Conservation (phyloP, 2,113 vertebrate genomes). For the Phylloscopus trochiloides region DNA sequence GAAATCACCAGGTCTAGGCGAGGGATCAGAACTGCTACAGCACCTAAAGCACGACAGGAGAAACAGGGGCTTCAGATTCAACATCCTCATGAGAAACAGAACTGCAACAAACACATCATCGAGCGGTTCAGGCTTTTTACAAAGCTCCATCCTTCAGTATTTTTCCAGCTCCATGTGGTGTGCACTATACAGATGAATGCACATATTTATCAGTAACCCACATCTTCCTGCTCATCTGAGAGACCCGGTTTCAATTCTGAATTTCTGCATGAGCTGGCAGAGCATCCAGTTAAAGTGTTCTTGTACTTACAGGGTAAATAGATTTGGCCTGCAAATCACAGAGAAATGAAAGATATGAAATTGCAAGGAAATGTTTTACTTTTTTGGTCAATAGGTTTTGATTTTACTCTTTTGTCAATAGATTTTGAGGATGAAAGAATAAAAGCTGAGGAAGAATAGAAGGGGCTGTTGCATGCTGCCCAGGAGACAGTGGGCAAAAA, state of each 20-base stretch:
- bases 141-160: neutral
- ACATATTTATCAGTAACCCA: neutral
- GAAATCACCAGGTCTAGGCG: constrained; percentile 88
- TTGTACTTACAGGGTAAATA: neutral
- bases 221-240: neutral
- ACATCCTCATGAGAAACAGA: neutral
- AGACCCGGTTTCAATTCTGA: neutral
- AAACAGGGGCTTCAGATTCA: neutral
- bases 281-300: neutral
- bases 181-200: neutral
- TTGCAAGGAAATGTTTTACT: neutral
- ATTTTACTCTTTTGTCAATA: neutral
- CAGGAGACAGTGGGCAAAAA: neutral
- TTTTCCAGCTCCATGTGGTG: neutral
- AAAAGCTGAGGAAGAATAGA: neutral
- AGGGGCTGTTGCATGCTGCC: neutral
- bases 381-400: neutral
- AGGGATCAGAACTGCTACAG: constrained; percentile 79
- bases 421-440: neutral
- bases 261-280: neutral
- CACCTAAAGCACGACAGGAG: constrained; percentile 63
- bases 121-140: neutral
- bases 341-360: neutral
- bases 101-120: neutral
- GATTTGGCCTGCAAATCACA: neutral